phyloP scores from a whole-genome alignment of 1,140 invertebrate genomes.

The Formica selysi region DNA sequence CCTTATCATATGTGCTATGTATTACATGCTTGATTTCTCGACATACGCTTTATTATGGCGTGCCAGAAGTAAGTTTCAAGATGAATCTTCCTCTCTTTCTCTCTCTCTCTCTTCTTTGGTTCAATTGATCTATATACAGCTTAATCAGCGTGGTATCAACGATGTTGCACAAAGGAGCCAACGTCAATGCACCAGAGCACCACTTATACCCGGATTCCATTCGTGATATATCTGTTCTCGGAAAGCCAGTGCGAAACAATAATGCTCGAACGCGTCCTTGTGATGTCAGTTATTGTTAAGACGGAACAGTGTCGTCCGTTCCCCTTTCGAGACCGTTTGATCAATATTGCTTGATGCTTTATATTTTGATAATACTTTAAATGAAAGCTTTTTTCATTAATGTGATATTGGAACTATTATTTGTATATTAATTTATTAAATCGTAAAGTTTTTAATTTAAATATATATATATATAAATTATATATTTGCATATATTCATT shows the following conservation, averaged over 20 bases:
- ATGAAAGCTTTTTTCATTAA: too few species aligned
- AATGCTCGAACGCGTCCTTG: conserved; percentile 37
- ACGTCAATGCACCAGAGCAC: conserved; percentile 6
- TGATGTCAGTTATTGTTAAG: conserved; percentile 45
- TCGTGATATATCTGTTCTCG: conserved; percentile 37
- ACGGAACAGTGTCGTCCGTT: neutral
- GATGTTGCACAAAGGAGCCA: conserved; percentile 17
- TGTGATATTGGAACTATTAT: too few species aligned
- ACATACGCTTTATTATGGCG: conserved; percentile 92
- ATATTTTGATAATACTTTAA: too few species aligned
- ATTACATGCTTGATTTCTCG: conserved; percentile 92
- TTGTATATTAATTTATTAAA: too few species aligned
- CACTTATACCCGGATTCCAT: conserved; percentile 30
- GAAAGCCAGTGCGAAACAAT: conserved; percentile 48
- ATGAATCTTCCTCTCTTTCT: neutral
- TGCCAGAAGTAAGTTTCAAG: conserved; percentile 90
- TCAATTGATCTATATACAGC: neutral
- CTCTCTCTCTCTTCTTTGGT: neutral
- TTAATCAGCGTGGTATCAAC: conserved; percentile 12
- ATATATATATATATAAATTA: too few species aligned
- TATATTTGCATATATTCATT: too few species aligned
- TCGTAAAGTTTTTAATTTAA: too few species aligned
- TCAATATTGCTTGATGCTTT: too few species aligned
- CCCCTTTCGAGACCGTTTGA: neutral
- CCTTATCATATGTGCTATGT: conserved; percentile 91